Evolutionary conservation across 2,797 vertebrate genomes (phyloP).

Genomic region (Psittacula echo): DNA sequence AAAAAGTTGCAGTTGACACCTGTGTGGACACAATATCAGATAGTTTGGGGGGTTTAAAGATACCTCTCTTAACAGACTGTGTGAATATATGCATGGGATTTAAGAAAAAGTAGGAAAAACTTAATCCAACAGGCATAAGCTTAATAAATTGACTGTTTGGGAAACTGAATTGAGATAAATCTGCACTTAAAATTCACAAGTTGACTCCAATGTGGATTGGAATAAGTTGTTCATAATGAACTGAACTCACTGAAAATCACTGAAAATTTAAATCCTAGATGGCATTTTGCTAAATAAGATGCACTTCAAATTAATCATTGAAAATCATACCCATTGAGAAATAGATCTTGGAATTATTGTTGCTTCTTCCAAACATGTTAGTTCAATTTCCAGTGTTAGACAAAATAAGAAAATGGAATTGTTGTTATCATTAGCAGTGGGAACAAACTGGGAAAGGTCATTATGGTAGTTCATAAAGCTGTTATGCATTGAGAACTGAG

Average conservation of each 20-base stretch:
- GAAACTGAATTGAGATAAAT: background rate
- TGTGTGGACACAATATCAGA: background rate
- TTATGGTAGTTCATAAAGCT: background rate
- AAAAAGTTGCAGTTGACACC: background rate
- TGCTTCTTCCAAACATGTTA: background rate
- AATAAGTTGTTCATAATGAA: background rate
- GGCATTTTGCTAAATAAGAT: background rate
- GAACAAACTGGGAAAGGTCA: background rate
- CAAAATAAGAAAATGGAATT: background rate
- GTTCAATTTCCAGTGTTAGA: background rate
- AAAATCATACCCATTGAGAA: background rate
- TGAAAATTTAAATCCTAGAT: background rate
- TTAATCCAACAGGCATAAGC: background rate
- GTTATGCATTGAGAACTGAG: background rate
- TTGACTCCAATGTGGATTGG: background rate
- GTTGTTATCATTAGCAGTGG: background rate
- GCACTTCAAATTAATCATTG: background rate
- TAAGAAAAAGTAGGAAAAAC: background rate
- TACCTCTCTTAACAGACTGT: background rate
- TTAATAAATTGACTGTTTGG: background rate
- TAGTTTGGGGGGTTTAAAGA: background rate
- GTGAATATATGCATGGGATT: background rate
- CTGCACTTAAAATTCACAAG: background rate
- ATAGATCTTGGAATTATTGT: background rate
- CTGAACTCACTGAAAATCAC: background rate